Percentiles rank a stretch among this genome's conserved stretches.
These are phyloP conservation scores for Albula glossodonta DNA, from an alignment of 2,113 vertebrate genomes.

Conservation along the genomic window DNA sequence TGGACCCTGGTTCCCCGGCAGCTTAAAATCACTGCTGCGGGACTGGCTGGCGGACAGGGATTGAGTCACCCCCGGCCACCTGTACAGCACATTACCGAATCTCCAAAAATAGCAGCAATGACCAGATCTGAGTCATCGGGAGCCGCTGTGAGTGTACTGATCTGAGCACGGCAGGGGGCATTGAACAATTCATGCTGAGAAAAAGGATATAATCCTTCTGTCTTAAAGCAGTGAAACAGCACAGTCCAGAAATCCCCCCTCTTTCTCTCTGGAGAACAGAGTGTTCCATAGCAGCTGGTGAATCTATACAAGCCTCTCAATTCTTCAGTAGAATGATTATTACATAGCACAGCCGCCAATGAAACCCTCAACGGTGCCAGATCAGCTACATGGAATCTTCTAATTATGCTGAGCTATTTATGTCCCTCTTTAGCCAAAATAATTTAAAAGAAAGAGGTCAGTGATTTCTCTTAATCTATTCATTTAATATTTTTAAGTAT, in stretches of 20 bases:
- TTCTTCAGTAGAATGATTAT: neutral
- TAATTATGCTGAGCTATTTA: neutral
- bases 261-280: slow-evolving; percentile 22
- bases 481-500: slow-evolving; percentile 46
- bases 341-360: neutral
- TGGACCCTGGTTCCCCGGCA: slow-evolving; percentile 8
- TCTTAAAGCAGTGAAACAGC: slow-evolving; percentile 62
- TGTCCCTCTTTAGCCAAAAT: neutral
- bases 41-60: slow-evolving; percentile 28
- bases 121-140: slow-evolving; percentile 26
- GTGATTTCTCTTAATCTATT: slow-evolving; percentile 51
- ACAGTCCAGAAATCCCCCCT: slow-evolving; percentile 60
- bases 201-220: slow-evolving; percentile 62
- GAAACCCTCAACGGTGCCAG: neutral
- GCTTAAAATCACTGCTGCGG: slow-evolving; percentile 26
- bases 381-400: slow-evolving; percentile 7
- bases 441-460: slow-evolving; percentile 31
- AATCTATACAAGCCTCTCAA: neutral
- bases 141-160: slow-evolving; percentile 20
- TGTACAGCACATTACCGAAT: slow-evolving; percentile 30
- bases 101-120: slow-evolving; percentile 19
- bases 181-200: slow-evolving; percentile 59
- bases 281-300: slow-evolving; percentile 18
- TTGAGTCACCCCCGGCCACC: slow-evolving; percentile 34
- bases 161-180: slow-evolving; percentile 45